A percentile compares a stretch with the other conserved stretches of the same genome.
Evolutionary conservation across 92 coral and sea anemone species (phyloP).

Genomic region (Siderastrea radians): DNA sequence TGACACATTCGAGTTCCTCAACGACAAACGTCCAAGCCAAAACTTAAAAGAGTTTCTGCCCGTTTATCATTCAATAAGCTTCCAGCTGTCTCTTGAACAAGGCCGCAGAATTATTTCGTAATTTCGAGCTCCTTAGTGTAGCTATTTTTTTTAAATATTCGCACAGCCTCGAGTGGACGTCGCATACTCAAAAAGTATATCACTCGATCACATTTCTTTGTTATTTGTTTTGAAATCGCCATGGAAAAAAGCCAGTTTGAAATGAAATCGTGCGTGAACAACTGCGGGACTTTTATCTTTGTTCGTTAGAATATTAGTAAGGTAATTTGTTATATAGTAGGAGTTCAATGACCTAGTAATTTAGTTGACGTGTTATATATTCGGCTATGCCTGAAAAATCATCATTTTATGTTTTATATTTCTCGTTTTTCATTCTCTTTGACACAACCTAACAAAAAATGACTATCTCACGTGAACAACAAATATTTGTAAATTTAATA

Average conservation of each 20-base stretch:
- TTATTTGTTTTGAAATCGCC: conserved; percentile 56
- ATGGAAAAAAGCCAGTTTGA: conserved; percentile 20
- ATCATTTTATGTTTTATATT: background rate
- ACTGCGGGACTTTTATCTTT: conserved; percentile 6
- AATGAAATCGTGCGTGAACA: conserved; percentile 20
- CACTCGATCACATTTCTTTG: background rate
- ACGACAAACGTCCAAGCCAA: background rate
- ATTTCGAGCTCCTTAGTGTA: background rate
- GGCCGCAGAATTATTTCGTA: background rate
- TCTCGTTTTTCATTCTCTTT: too few species aligned
- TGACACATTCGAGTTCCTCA: background rate
- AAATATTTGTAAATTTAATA: too few species aligned
- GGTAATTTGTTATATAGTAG: conserved; percentile 40
- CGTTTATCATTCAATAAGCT: background rate
- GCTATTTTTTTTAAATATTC: background rate
- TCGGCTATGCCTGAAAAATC: background rate
- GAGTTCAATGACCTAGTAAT: background rate
- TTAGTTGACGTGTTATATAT: conserved; percentile 3
- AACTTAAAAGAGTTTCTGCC: background rate
- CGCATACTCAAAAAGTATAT: background rate
- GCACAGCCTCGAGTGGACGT: background rate
- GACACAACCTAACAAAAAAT: too few species aligned
- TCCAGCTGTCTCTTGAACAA: background rate
- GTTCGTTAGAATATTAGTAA: conserved; percentile 20
- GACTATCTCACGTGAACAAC: too few species aligned